Evolutionary conservation across 2,113 vertebrate genomes (phyloP).

Genomic region (Paradoxurus hermaphroditus): DNA sequence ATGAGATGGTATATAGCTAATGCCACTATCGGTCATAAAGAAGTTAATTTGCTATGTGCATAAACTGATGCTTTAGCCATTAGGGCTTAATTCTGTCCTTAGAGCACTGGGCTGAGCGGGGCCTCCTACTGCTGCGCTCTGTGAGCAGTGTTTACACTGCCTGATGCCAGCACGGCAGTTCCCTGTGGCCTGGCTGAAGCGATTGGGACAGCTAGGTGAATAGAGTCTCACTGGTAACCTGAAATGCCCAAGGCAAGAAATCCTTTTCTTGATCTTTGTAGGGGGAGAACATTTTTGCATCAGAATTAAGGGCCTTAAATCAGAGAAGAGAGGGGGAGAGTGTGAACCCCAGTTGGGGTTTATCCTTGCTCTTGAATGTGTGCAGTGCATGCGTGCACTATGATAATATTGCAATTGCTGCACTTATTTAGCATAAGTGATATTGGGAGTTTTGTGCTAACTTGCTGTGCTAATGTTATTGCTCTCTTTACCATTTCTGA

Average conservation of each 20-base stretch:
- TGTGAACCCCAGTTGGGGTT: not conserved
- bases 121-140: not conserved
- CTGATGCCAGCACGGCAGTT: not conserved
- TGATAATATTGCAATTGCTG: not conserved
- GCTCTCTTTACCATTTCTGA: not conserved
- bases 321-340: slow-evolving; percentile 26
- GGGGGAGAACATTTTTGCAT: not conserved
- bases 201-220: not conserved
- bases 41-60: not conserved
- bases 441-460: slow-evolving; percentile 19
- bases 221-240: not conserved
- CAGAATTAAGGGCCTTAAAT: not conserved
- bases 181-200: not conserved
- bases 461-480: slow-evolving; percentile 42
- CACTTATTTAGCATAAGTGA: not conserved
- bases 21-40: not conserved
- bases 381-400: slow-evolving; percentile 50
- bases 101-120: not conserved
- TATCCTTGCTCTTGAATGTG: slow-evolving; percentile 47
- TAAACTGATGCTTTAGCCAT: not conserved
- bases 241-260: not conserved
- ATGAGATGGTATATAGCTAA: not conserved
- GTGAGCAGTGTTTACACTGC: not conserved
- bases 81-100: not conserved
- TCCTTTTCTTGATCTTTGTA: not conserved